A percentile compares a stretch with the other conserved stretches of the same genome.
Conservation (phyloP, 2,797 vertebrate species). For the Sphenodon punctatus region DNA sequence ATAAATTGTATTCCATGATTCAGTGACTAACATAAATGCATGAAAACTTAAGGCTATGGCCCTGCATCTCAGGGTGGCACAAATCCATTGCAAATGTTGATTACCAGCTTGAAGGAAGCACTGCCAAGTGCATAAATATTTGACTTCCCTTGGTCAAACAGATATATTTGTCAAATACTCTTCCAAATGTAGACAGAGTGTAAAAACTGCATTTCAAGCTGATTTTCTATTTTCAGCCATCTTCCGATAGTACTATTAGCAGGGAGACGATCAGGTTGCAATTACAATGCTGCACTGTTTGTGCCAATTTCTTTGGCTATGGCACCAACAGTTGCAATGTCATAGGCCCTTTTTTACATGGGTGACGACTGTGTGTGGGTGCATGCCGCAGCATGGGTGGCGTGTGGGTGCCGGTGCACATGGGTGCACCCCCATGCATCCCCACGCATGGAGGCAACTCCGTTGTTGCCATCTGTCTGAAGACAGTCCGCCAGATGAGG, state of each 20-base stretch:
- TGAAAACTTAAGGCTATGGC: neutral
- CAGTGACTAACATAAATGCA: neutral
- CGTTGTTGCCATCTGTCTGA: too few relatives aligned
- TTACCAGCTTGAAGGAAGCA: neutral
- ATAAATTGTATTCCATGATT: neutral
- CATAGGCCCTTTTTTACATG: too few relatives aligned
- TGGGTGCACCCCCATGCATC: too few relatives aligned
- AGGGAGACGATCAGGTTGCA: neutral
- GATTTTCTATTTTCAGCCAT: slow-evolving; percentile 10
- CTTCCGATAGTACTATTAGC: neutral
- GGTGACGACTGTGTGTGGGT: too few relatives aligned
- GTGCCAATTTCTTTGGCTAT: neutral
- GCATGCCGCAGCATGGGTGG: too few relatives aligned
- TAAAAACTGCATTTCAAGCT: neutral
- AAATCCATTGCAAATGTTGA: neutral
- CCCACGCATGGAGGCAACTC: too few relatives aligned
- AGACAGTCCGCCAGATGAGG: too few relatives aligned
- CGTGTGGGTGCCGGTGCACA: too few relatives aligned
- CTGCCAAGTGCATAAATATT: neutral
- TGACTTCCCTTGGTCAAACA: neutral
- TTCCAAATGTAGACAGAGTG: neutral
- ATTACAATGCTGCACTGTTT: slow-evolving; percentile 17
- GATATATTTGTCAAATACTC: neutral
- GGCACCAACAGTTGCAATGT: neutral
- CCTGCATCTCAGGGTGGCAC: neutral